These are phyloP conservation scores for Xestia sexstrigata DNA, from an alignment of 2,888 invertebrate genomes.

Conservation along the genomic window DNA sequence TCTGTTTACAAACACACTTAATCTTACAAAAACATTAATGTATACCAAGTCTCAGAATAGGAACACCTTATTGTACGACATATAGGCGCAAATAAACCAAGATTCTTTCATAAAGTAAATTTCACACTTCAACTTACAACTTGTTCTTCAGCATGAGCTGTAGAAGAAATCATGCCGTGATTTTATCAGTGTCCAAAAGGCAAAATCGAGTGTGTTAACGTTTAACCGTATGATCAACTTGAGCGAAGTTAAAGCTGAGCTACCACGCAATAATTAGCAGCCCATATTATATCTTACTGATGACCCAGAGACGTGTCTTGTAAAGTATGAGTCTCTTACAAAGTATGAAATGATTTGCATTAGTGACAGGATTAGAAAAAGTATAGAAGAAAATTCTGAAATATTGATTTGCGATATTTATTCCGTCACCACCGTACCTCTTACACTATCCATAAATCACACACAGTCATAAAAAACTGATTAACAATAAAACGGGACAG, in stretches of 20 bases:
- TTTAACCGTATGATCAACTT: too few relatives aligned
- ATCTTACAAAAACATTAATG: not conserved
- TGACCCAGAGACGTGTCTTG: not conserved
- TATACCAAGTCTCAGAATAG: not conserved
- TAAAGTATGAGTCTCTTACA: not conserved
- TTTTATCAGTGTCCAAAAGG: too few relatives aligned
- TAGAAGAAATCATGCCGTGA: not conserved
- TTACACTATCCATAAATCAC: conserved; percentile 53
- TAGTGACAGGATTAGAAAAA: not conserved
- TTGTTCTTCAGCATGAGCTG: not conserved
- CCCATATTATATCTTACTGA: not conserved
- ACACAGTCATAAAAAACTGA: conserved; percentile 62
- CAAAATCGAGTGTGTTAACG: not conserved
- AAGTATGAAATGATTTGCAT: not conserved
- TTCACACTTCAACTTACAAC: not conserved
- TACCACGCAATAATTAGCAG: not conserved
- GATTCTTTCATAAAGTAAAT: too few relatives aligned
- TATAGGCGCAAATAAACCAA: not conserved
- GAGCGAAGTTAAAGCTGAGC: not conserved
- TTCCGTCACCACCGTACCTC: conserved; percentile 16
- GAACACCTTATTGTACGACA: not conserved
- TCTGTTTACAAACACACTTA: not conserved
- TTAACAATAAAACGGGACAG: conserved; percentile 63
- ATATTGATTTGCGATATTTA: not conserved
- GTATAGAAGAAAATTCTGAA: not conserved